Conservation (phyloP, 2,113 vertebrate genomes). For the Pomatorhinus ruficollis region DNA sequence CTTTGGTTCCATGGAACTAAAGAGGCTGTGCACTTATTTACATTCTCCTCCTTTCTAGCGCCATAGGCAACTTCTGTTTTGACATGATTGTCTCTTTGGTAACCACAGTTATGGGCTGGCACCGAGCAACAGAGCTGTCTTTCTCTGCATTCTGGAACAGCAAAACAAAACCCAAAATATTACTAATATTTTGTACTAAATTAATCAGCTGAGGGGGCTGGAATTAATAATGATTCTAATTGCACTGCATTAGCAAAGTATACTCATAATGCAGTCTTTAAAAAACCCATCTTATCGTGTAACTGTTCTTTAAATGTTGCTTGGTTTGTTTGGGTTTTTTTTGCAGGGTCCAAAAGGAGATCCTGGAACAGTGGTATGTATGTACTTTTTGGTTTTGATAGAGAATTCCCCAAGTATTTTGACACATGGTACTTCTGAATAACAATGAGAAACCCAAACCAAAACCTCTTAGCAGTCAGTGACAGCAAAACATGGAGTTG, state of each 20-base stretch:
- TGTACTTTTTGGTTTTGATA: not conserved
- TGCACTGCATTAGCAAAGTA: not conserved
- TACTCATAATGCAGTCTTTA: not conserved
- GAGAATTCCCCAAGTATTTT: not conserved
- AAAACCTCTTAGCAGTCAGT: not conserved
- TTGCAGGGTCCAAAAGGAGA: slow-evolving; percentile 94
- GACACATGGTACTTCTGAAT: not conserved
- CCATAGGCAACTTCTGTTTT: not conserved
- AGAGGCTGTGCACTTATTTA: not conserved
- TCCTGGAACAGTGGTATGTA: slow-evolving; percentile 87
- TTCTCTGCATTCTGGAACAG: not conserved
- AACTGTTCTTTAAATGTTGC: not conserved
- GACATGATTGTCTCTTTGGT: not conserved
- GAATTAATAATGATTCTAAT: not conserved
- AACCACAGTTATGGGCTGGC: not conserved
- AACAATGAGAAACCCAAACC: not conserved
- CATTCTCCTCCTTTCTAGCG: not conserved
- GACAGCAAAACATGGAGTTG: not conserved
- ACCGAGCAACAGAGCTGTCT: not conserved
- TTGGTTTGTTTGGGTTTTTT: not conserved
- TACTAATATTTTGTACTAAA: not conserved
- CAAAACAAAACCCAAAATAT: not conserved
- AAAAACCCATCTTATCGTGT: not conserved
- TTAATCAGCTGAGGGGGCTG: not conserved
- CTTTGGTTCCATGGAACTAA: not conserved